Evolutionary conservation across 2,888 invertebrate species (phyloP).

Genomic region (Calliphora vomitoria): DNA sequence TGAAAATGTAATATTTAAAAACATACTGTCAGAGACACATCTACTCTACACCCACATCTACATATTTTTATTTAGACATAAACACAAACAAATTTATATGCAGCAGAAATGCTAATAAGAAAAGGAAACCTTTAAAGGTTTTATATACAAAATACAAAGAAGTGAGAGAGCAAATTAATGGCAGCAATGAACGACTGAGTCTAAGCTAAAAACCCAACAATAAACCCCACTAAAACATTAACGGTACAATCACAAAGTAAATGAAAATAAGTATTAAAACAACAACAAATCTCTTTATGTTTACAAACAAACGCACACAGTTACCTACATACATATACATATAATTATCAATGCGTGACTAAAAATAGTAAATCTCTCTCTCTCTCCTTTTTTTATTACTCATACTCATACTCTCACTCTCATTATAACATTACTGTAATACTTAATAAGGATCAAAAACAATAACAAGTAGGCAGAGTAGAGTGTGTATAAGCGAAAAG

Average conservation of each 20-base stretch:
- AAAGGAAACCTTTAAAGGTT: conserved; percentile 16
- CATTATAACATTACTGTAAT: neutral
- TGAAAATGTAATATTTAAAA: neutral
- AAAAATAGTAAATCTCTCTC: conserved; percentile 4
- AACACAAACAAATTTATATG: neutral
- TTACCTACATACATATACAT: too few relatives aligned
- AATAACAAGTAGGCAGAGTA: neutral
- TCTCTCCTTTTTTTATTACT: neutral
- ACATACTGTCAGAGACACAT: neutral
- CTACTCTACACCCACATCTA: neutral
- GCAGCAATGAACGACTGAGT: neutral
- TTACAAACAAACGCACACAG: neutral
- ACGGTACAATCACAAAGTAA: neutral
- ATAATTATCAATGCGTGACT: conserved; percentile 6
- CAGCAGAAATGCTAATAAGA: neutral
- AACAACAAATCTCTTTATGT: neutral
- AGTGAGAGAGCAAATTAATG: neutral
- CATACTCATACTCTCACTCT: neutral
- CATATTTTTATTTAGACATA: neutral
- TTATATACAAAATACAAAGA: neutral
- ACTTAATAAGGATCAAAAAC: neutral
- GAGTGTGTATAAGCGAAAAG: neutral
- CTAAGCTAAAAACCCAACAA: neutral
- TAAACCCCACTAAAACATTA: neutral
- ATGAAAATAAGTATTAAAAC: neutral